Conservation (phyloP, 2,113 vertebrate species). For the Rhombomys opimus region DNA sequence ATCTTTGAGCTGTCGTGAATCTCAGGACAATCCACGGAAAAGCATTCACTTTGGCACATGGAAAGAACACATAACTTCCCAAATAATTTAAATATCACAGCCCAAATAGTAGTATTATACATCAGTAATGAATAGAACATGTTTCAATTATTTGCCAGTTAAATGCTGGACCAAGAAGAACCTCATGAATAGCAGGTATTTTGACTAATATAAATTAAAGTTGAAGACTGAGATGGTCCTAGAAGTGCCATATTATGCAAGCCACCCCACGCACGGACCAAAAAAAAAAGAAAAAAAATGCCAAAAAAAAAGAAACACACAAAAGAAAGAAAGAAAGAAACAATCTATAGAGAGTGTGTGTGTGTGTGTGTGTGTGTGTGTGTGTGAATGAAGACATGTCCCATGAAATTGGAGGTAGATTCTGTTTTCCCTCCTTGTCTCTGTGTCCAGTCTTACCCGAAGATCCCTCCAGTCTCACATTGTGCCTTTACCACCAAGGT, state of each 20-base stretch:
- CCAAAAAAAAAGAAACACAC: background rate
- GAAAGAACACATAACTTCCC: background rate
- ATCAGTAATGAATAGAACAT: background rate
- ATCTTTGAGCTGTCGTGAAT: background rate
- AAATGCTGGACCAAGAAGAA: background rate
- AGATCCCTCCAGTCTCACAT: background rate
- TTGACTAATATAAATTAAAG: background rate
- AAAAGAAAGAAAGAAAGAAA: background rate
- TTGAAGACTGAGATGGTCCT: background rate
- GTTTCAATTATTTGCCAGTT: background rate
- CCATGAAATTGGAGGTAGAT: too few species aligned
- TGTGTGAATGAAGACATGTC: background rate
- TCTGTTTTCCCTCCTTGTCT: background rate
- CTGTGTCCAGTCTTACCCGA: conserved; percentile 51
- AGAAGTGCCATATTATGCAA: background rate
- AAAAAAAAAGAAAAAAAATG: background rate
- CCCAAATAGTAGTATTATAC: background rate
- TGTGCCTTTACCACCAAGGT: background rate
- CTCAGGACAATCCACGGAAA: background rate
- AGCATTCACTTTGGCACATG: background rate
- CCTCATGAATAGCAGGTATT: background rate
- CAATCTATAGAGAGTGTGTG: too few species aligned
- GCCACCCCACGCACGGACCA: background rate
- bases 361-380: too few species aligned
- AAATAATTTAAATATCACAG: background rate